Conservation (phyloP, 2,797 vertebrate species). For the Limosa lapponica region DNA sequence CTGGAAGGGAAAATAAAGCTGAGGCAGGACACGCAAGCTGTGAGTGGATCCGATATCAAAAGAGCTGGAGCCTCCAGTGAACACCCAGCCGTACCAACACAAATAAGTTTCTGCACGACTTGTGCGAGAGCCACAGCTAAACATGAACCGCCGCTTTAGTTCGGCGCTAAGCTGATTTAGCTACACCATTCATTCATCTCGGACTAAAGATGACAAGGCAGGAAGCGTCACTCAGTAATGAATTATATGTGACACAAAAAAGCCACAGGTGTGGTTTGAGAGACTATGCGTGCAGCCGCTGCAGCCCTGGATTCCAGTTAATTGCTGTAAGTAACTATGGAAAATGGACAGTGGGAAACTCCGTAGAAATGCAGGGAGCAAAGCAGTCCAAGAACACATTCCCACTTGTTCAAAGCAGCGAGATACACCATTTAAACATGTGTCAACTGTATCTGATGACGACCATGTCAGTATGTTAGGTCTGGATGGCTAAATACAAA, state of each 20-base stretch:
- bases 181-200: conserved; percentile 54
- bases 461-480: conserved; percentile 60
- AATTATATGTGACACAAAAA: conserved; percentile 69
- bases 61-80: conserved; percentile 47
- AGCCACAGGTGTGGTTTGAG: conserved; percentile 68
- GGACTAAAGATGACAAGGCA: conserved; percentile 66
- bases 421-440: conserved; percentile 44
- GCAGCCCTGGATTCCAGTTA: conserved; percentile 31
- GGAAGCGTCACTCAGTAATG: conserved; percentile 68
- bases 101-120: conserved; percentile 58
- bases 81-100: conserved; percentile 44
- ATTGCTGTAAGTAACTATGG: conserved; percentile 51
- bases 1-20: conserved; percentile 47
- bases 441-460: conserved; percentile 62
- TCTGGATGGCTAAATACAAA: conserved; percentile 62
- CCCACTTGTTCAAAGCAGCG: conserved; percentile 26
- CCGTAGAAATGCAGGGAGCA: neutral
- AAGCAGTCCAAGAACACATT: conserved; percentile 56
- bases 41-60: conserved; percentile 68
- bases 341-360: conserved; percentile 61
- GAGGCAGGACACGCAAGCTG: conserved; percentile 49
- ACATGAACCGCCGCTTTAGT: neutral
- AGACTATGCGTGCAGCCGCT: neutral
- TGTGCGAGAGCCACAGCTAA: conserved; percentile 26
- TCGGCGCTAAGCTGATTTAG: conserved; percentile 52